phyloP scores from a whole-genome alignment of 1,140 invertebrate genomes.

The Tyrophagus putrescentiae region DNA sequence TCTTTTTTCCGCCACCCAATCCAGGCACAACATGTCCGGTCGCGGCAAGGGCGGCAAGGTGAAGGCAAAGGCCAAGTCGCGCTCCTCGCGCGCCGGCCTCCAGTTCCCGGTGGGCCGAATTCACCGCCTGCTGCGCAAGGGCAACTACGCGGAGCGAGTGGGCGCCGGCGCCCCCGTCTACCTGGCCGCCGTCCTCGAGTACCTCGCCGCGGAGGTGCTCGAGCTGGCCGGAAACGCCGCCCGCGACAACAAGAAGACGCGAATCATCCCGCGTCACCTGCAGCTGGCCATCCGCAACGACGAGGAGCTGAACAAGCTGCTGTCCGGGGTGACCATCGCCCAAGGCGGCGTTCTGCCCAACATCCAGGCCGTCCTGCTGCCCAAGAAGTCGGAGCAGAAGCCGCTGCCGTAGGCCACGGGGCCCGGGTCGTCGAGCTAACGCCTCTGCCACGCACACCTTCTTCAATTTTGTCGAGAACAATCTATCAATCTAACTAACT shows the following conservation, averaged over 20 bases:
- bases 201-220: slow-evolving; percentile 44
- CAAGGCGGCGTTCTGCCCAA: slow-evolving; percentile 66
- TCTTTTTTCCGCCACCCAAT: too few relatives aligned
- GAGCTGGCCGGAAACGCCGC: slow-evolving; percentile 57
- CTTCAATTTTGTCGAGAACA: too few relatives aligned
- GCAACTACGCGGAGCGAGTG: slow-evolving; percentile 40
- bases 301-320: slow-evolving; percentile 61
- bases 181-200: slow-evolving; percentile 41
- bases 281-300: slow-evolving; percentile 69
- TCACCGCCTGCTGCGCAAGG: slow-evolving; percentile 49
- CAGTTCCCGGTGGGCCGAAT: slow-evolving; percentile 53
- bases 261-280: slow-evolving; percentile 65
- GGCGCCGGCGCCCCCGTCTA: slow-evolving; percentile 43
- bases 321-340: slow-evolving; percentile 63
- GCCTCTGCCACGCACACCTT: too few relatives aligned
- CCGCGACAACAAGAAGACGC: slow-evolving; percentile 42
- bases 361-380: slow-evolving; percentile 53
- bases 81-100: slow-evolving; percentile 48
- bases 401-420: too few relatives aligned
- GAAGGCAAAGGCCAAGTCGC: slow-evolving; percentile 42
- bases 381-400: slow-evolving; percentile 47
- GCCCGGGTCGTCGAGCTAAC: too few relatives aligned
- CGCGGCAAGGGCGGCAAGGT: slow-evolving; percentile 39
- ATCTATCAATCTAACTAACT: too few relatives aligned
- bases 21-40: too few relatives aligned